phyloP scores from a whole-genome alignment of 30 jellyfish, hydroid and myxozoan species.

The Haliclystus octoradiatus region DNA sequence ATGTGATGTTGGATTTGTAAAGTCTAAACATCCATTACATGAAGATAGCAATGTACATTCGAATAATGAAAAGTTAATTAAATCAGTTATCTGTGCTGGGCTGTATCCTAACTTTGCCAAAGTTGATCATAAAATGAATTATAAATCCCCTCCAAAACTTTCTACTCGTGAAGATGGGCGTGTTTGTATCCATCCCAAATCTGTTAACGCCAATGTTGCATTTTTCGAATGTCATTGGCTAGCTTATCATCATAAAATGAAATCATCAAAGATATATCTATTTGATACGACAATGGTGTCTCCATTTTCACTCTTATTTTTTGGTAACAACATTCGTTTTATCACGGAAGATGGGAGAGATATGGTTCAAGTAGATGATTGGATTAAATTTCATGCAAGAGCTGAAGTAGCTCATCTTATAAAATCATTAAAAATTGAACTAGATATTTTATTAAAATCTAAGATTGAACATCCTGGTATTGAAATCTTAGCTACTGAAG shows the following conservation, averaged over 20 bases:
- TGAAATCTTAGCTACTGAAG: conserved; percentile 23
- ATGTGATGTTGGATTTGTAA: conserved; percentile 50
- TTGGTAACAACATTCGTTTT: conserved; percentile 55
- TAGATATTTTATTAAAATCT: conserved; percentile 45
- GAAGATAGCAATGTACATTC: not conserved
- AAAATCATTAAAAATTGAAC: conserved; percentile 47
- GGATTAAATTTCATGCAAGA: conserved; percentile 68
- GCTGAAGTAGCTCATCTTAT: conserved; percentile 52
- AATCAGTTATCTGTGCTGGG: conserved; percentile 80
- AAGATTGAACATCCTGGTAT: conserved; percentile 46
- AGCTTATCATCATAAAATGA: conserved; percentile 57
- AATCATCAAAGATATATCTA: conserved; percentile 44
- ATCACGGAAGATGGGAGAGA: conserved; percentile 58
- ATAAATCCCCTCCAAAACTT: conserved; percentile 33
- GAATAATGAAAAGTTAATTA: conserved; percentile 42
- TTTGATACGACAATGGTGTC: conserved; percentile 61
- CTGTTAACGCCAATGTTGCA: conserved; percentile 49
- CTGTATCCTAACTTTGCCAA: conserved; percentile 76
- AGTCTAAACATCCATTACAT: conserved; percentile 3
- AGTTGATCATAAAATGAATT: conserved; percentile 6
- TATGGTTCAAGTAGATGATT: conserved; percentile 45
- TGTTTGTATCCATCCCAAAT: conserved; percentile 57
- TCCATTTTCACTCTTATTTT: conserved; percentile 69
- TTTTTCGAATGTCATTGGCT: conserved; percentile 52
- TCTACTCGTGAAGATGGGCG: conserved; percentile 44